These are phyloP conservation scores for Acleris sparsana DNA, from an alignment of 2,888 invertebrate species.

Conservation along the genomic window DNA sequence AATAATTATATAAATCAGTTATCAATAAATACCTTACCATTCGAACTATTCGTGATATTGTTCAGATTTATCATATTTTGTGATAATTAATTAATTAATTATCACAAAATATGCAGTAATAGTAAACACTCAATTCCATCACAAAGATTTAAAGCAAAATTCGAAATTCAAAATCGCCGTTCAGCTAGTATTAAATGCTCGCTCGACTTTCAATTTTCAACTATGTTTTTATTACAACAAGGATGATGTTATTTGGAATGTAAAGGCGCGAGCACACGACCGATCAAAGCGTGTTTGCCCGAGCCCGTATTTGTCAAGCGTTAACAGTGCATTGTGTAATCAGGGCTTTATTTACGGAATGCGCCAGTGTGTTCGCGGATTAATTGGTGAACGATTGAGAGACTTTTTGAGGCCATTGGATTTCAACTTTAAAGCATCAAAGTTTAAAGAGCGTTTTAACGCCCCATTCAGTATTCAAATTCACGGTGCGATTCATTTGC, in stretches of 20 bases:
- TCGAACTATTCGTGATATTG: not conserved
- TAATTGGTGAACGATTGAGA: conserved; percentile 1
- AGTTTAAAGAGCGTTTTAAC: too few relatives aligned
- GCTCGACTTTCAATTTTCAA: not conserved
- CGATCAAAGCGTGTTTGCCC: conserved; percentile 9
- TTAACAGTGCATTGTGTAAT: conserved; percentile 21
- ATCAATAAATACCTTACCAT: too few relatives aligned
- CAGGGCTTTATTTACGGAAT: conserved; percentile 5
- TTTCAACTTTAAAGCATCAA: not conserved
- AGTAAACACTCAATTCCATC: not conserved
- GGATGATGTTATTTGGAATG: not conserved
- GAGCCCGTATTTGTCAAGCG: conserved; percentile 11
- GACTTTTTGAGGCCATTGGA: not conserved
- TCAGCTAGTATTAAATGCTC: not conserved
- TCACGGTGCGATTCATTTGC: too few relatives aligned
- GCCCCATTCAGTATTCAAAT: not conserved
- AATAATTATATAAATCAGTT: not conserved
- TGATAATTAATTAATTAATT: not conserved
- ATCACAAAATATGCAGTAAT: not conserved
- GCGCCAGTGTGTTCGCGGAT: conserved; percentile 1
- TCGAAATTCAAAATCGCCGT: conserved; percentile 10
- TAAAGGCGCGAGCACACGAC: conserved; percentile 4
- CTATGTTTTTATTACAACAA: not conserved
- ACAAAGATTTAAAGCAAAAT: not conserved
- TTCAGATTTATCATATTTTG: not conserved